Conservation (phyloP, 2,113 vertebrate species). For the Cavia aperea region DNA sequence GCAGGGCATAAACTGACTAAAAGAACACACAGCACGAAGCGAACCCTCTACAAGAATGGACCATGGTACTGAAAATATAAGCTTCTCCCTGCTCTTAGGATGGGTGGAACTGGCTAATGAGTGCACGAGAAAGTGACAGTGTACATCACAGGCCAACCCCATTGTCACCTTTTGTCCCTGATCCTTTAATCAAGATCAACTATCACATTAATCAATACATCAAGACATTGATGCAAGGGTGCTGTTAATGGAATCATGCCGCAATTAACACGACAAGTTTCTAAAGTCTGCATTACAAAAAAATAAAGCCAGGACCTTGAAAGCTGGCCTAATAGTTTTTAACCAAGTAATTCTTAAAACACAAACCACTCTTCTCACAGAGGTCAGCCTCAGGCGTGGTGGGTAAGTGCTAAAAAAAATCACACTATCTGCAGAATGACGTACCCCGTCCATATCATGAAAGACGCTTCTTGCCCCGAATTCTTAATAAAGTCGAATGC, state of each 20-base stretch:
- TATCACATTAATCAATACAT: not conserved
- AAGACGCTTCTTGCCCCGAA: constrained; percentile 80
- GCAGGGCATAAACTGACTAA: not conserved
- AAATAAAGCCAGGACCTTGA: not conserved
- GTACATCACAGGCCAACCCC: not conserved
- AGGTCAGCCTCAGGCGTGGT: not conserved
- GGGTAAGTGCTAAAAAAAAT: not conserved
- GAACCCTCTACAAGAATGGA: not conserved
- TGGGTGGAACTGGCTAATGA: not conserved
- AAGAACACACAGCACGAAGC: not conserved
- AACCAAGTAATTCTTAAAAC: constrained; percentile 27
- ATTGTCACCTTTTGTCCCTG: not conserved
- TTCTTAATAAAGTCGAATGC: constrained; percentile 87
- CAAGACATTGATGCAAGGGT: not conserved
- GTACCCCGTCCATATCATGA: constrained; percentile 98
- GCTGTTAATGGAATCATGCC: not conserved
- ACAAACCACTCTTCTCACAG: constrained; percentile 14
- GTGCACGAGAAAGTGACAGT: not conserved
- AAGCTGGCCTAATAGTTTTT: constrained; percentile 12
- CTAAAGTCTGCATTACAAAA: not conserved
- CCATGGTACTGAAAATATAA: not conserved
- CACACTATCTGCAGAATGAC: constrained; percentile 56
- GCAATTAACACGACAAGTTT: not conserved
- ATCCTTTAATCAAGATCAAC: constrained; percentile 23
- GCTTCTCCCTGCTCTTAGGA: not conserved